phyloP scores from a whole-genome alignment of 2,888 invertebrate species.

The Chrysodeixis includens region DNA sequence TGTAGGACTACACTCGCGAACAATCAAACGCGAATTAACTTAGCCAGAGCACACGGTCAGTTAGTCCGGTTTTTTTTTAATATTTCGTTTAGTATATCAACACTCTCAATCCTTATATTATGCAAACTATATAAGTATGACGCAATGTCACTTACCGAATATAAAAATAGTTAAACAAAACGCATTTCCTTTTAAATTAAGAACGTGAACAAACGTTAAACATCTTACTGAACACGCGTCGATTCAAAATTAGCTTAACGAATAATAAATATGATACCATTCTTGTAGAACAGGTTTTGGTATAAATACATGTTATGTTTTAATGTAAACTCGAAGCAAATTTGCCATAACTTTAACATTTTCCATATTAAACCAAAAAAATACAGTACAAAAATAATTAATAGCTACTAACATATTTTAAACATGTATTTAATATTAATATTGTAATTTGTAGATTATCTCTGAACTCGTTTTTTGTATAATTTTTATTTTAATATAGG shows the following conservation, averaged over 20 bases:
- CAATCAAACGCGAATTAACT: constrained; percentile 21
- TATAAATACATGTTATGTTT: constrained; percentile 18
- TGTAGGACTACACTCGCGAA: constrained; percentile 28
- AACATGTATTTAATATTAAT: constrained; percentile 14
- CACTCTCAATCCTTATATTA: constrained; percentile 45
- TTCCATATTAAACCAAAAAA: neutral
- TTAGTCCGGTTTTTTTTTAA: constrained; percentile 34
- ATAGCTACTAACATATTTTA: constrained; percentile 1
- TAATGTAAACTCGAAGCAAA: neutral
- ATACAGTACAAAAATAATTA: constrained; percentile 10
- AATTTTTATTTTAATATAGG: neutral
- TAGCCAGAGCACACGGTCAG: neutral
- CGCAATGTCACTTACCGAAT: constrained; percentile 35
- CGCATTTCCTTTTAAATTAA: constrained; percentile 28
- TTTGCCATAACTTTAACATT: constrained; percentile 1
- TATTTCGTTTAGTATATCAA: constrained; percentile 35
- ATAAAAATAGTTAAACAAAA: constrained; percentile 53
- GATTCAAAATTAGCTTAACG: constrained; percentile 24
- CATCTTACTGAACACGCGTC: constrained; percentile 20
- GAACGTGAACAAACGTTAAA: constrained; percentile 15
- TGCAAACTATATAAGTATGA: constrained; percentile 41
- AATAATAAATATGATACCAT: constrained; percentile 29
- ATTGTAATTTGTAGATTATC: neutral
- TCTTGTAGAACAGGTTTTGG: constrained; percentile 37
- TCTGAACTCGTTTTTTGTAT: neutral